Evolutionary conservation across 1,140 invertebrate genomes (phyloP).

Genomic region (Antheraea mylitta): DNA sequence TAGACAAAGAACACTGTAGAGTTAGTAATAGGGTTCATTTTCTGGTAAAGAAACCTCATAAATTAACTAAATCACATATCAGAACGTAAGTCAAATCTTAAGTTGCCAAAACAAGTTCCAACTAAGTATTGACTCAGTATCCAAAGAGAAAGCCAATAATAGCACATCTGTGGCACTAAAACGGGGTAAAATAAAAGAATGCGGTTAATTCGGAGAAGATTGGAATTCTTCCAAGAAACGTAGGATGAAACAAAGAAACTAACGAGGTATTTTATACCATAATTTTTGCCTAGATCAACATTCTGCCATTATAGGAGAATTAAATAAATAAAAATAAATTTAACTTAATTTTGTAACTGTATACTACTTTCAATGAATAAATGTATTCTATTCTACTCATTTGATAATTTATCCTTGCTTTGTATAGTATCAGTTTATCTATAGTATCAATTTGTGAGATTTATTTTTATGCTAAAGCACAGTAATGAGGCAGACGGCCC

Average conservation of each 20-base stretch:
- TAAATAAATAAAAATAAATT: neutral
- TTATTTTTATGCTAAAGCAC: too few relatives aligned
- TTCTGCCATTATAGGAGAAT: neutral
- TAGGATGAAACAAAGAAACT: conserved; percentile 3
- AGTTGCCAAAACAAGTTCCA: neutral
- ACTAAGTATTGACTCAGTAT: neutral
- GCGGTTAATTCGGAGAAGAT: neutral
- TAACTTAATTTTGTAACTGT: neutral
- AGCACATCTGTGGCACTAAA: neutral
- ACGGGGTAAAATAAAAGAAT: neutral
- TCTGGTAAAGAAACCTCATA: too few relatives aligned
- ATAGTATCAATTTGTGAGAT: too few relatives aligned
- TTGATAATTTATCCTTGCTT: too few relatives aligned
- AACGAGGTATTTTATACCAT: neutral
- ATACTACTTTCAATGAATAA: too few relatives aligned
- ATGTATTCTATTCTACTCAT: too few relatives aligned
- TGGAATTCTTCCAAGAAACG: neutral
- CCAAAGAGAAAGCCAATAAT: neutral
- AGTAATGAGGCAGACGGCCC: too few relatives aligned
- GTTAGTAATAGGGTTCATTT: too few relatives aligned
- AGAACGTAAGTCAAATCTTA: too few relatives aligned
- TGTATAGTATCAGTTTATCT: too few relatives aligned
- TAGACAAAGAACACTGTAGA: too few relatives aligned
- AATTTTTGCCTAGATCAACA: neutral
- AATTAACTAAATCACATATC: too few relatives aligned